phyloP scores from a whole-genome alignment of 2,113 vertebrate species.

The Sakesphorus luctuosus region DNA sequence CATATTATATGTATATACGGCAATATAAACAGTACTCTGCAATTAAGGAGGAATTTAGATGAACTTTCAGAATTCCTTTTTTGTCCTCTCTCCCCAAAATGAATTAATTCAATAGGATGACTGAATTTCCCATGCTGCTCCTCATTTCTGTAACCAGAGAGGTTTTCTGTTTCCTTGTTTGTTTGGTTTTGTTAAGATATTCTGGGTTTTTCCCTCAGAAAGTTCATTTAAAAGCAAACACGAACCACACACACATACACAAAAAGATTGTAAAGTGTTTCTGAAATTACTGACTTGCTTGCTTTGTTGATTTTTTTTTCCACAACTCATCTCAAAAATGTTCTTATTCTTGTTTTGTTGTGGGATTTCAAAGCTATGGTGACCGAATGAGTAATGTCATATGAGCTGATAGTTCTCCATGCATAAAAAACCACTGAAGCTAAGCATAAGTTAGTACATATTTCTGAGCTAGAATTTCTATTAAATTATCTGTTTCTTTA shows the following conservation, averaged over 20 bases:
- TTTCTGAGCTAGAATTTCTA: not conserved
- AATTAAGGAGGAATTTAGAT: not conserved
- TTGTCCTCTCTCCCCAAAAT: not conserved
- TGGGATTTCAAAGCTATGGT: not conserved
- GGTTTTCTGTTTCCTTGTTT: too few relatives aligned
- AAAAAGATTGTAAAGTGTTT: not conserved
- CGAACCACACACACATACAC: not conserved
- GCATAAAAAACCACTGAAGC: not conserved
- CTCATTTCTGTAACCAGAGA: not conserved
- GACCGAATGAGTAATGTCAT: not conserved
- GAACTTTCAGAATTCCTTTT: not conserved
- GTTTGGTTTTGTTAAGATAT: not conserved
- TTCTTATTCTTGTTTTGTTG: not conserved
- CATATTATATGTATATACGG: not conserved
- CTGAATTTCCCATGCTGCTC: not conserved
- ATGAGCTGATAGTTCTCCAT: not conserved
- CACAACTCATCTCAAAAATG: not conserved
- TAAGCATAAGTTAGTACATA: not conserved
- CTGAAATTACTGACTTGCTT: not conserved
- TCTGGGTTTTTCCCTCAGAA: accelerated
- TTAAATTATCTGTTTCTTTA: not conserved
- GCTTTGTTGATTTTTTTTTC: not conserved
- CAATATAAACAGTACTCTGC: not conserved
- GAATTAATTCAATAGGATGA: not conserved
- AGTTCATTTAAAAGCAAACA: not conserved